Conservation (phyloP, 1,140 invertebrate species). For the Nixonia krombeini region DNA sequence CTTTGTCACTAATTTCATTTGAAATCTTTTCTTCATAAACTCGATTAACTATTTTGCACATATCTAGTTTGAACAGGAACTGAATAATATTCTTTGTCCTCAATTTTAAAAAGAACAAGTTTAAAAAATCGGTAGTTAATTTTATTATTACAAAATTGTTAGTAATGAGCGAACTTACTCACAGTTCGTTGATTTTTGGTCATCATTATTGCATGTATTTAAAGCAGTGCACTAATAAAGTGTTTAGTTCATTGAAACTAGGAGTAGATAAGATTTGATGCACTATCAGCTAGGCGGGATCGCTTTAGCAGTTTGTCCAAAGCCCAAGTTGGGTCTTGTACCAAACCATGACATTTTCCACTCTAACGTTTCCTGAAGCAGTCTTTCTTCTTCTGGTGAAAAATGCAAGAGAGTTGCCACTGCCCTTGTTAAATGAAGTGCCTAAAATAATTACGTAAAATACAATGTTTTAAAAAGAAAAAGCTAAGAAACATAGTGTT, state of each 20-base stretch:
- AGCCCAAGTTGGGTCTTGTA: conserved; percentile 74
- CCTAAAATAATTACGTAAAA: conserved; percentile 57
- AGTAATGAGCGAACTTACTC: background rate
- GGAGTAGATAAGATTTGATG: background rate
- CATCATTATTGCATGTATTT: background rate
- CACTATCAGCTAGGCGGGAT: conserved; percentile 73
- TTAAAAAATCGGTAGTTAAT: too few relatives aligned
- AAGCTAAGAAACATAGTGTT: conserved; percentile 6
- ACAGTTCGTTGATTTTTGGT: background rate
- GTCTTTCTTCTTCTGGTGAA: conserved; percentile 87
- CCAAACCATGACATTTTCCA: conserved; percentile 93
- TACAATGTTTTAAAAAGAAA: too few relatives aligned
- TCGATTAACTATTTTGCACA: too few relatives aligned
- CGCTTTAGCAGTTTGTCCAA: conserved; percentile 74
- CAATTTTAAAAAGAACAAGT: too few relatives aligned
- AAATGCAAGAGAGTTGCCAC: conserved; percentile 88
- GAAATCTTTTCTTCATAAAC: too few relatives aligned
- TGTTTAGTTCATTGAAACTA: conserved; percentile 10
- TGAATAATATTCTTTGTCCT: too few relatives aligned
- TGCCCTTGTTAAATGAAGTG: conserved; percentile 89
- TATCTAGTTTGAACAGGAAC: too few relatives aligned
- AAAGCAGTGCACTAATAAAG: background rate
- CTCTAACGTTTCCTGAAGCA: conserved; percentile 88
- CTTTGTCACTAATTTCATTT: too few relatives aligned
- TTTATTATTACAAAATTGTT: too few relatives aligned